A percentile compares a stretch with the other conserved stretches of the same genome.
These are phyloP conservation scores for Lethenteron camtschaticum DNA, from an alignment of 2,113 vertebrate genomes.

Conservation along the genomic window DNA sequence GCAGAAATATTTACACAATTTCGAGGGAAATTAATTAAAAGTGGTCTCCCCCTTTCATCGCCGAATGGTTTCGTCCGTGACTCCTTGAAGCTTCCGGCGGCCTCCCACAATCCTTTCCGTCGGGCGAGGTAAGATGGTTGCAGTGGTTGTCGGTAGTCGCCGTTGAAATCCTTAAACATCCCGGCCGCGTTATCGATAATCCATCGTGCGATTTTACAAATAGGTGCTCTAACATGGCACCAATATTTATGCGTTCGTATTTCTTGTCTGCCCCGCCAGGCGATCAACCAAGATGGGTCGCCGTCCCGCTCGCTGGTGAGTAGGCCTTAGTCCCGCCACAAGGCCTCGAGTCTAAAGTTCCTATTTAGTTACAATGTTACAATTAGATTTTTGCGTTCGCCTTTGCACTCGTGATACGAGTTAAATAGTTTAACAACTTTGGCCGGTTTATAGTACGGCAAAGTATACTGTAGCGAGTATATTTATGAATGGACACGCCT, in stretches of 20 bases:
- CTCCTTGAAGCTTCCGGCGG: not conserved
- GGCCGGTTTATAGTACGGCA: too few species aligned
- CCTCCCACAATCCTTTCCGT: not conserved
- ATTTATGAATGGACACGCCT: too few species aligned
- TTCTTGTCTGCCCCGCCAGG: not conserved
- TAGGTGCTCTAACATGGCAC: not conserved
- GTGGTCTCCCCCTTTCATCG: too few species aligned
- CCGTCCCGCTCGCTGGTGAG: slow-evolving; percentile 28
- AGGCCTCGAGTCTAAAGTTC: not conserved
- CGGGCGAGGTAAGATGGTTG: not conserved
- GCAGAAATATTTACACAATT: too few species aligned
- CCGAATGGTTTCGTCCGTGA: not conserved
- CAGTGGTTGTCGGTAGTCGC: not conserved
- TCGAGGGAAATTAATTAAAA: too few species aligned
- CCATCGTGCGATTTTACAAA: too few species aligned
- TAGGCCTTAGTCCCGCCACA: not conserved
- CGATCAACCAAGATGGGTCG: slow-evolving; percentile 20
- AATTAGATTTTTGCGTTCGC: too few species aligned
- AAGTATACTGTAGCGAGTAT: too few species aligned
- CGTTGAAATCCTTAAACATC: not conserved
- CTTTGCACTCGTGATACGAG: too few species aligned
- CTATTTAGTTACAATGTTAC: too few species aligned
- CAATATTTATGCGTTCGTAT: not conserved
- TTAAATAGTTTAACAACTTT: too few species aligned
- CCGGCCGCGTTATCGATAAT: not conserved